phyloP scores from a whole-genome alignment of 2,113 vertebrate species.

The Rhinopomastus cyanomelas region DNA sequence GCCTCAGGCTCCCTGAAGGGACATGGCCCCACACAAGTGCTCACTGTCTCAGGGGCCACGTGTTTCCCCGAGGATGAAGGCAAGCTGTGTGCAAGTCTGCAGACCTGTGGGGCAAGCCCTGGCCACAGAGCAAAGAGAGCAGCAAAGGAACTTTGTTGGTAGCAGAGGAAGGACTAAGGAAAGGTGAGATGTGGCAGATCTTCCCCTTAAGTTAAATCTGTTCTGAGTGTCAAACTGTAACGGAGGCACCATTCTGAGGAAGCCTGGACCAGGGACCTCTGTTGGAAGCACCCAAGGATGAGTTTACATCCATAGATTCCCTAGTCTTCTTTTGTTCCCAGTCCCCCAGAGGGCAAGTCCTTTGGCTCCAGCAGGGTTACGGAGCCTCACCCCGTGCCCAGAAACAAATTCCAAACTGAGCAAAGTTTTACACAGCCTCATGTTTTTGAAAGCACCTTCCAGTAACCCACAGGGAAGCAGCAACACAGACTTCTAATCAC shows the following conservation, averaged over 20 bases:
- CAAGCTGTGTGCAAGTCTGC: neutral
- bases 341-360: neutral
- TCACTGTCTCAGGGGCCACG: accelerated
- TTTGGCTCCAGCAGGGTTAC: neutral
- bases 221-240: neutral
- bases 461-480: neutral
- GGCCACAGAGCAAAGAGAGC: neutral
- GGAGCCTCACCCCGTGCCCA: neutral
- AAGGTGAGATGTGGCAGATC: neutral
- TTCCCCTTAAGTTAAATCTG: neutral
- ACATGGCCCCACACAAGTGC: neutral
- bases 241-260: neutral
- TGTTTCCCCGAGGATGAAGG: neutral
- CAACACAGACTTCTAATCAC: neutral
- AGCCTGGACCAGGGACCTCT: neutral
- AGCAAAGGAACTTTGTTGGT: neutral
- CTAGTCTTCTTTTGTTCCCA: neutral
- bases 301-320: neutral
- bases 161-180: neutral
- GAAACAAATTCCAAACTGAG: neutral
- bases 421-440: neutral
- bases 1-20: accelerated
- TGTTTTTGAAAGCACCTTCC: conserved; percentile 21
- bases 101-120: neutral
- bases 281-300: neutral